Evolutionary conservation across 92 coral and sea anemone genomes (phyloP).

Genomic region (Epizoanthus scotinus): DNA sequence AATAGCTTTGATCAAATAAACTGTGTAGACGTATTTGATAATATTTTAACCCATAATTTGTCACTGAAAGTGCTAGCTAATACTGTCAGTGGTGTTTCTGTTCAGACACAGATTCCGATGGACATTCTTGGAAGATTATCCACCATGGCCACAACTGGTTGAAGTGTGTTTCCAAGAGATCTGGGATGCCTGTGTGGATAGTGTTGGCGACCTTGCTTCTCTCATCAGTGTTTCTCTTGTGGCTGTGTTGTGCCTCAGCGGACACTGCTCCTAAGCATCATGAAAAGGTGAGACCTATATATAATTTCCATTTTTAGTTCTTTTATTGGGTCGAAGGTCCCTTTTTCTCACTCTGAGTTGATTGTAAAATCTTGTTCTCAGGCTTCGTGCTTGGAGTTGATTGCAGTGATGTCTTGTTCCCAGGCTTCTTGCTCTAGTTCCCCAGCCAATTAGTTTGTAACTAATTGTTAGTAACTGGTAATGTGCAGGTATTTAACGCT

Average conservation of each 20-base stretch:
- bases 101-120: conserved; percentile 41
- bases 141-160: conserved; percentile 86
- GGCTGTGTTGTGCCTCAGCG: conserved; percentile 90
- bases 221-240: conserved; percentile 81
- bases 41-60: neutral
- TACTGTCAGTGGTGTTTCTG: neutral
- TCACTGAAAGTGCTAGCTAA: neutral
- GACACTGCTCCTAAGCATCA: conserved; percentile 60
- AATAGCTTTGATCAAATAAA: neutral
- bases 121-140: conserved; percentile 64
- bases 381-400: no score
- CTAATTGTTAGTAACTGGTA: no score
- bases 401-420: no score
- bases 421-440: no score
- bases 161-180: conserved; percentile 86
- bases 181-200: conserved; percentile 94
- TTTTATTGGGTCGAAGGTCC: no score
- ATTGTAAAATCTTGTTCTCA: no score
- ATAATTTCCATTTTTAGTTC: no score
- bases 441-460: no score
- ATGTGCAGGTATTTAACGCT: no score
- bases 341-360: no score
- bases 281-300: conserved; percentile 64
- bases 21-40: conserved; percentile 10
- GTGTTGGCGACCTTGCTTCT: conserved; percentile 73